phyloP scores from a whole-genome alignment of 2,888 invertebrate species.

The Dasysyrphus albostriatus region DNA sequence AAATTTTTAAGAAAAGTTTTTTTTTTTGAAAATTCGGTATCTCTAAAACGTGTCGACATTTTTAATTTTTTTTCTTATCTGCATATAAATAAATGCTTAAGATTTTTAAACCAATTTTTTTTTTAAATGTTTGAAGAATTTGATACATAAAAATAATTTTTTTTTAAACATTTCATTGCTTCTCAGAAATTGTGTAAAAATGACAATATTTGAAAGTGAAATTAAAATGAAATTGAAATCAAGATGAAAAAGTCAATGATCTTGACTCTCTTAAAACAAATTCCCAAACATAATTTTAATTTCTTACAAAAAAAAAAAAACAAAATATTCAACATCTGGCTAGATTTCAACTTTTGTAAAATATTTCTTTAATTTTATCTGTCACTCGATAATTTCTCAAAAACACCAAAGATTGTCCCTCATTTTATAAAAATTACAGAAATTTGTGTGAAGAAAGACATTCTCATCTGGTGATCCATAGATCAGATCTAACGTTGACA shows the following conservation, averaged over 20 bases:
- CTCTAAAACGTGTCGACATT: too few species aligned
- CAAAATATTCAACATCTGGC: slow-evolving; percentile 50
- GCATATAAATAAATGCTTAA: too few species aligned
- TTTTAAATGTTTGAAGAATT: too few species aligned
- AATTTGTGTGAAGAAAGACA: slow-evolving; percentile 44
- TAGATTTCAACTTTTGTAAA: slow-evolving; percentile 36
- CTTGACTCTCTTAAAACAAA: slow-evolving; percentile 59
- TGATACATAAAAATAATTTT: too few species aligned
- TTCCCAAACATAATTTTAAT: slow-evolving; percentile 5
- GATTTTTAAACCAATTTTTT: too few species aligned
- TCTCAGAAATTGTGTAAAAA: slow-evolving; percentile 36
- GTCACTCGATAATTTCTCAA: slow-evolving; percentile 21
- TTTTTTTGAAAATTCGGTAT: too few species aligned
- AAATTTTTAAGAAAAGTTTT: too few species aligned
- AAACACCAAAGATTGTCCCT: slow-evolving; percentile 22
- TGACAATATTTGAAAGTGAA: slow-evolving; percentile 48
- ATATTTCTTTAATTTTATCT: slow-evolving; percentile 36
- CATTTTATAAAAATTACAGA: slow-evolving; percentile 13
- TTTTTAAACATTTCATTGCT: too few species aligned
- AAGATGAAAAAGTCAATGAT: slow-evolving; percentile 52
- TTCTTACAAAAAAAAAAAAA: slow-evolving; percentile 11
- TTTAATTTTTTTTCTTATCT: too few species aligned
- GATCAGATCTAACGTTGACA: slow-evolving; percentile 56
- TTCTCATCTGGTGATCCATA: slow-evolving; percentile 38
- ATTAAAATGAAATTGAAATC: slow-evolving; percentile 50